Percentiles rank a stretch among this genome's conserved stretches.
These are phyloP conservation scores for Tanypteryx hageni DNA, from an alignment of 2,888 invertebrate species.

Conservation along the genomic window DNA sequence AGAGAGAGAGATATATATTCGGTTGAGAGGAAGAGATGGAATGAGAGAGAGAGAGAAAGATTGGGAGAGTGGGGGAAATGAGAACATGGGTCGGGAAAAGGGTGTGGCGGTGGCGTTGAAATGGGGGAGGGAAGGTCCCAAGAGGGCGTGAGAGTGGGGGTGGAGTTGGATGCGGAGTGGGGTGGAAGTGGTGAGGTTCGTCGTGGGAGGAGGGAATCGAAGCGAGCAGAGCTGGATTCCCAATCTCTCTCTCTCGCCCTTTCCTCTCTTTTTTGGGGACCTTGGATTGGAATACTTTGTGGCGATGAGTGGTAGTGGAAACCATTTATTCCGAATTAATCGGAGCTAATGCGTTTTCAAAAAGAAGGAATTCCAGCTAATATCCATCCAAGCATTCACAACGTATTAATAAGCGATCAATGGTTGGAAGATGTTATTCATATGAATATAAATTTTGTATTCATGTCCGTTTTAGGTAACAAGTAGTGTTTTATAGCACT, in stretches of 20 bases:
- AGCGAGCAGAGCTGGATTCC: neutral
- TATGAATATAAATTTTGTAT: no score
- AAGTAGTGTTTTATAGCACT: no score
- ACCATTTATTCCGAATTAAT: no score
- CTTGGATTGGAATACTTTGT: neutral
- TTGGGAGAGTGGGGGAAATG: neutral
- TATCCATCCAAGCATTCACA: no score
- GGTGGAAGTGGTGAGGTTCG: neutral
- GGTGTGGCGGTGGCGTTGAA: neutral
- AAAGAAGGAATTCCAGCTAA: no score
- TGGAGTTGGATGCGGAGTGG: no score
- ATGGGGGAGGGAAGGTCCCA: neutral
- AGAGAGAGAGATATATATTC: conserved; percentile 23
- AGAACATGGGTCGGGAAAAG: neutral
- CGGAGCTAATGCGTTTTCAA: no score
- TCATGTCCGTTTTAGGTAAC: no score
- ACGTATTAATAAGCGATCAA: no score
- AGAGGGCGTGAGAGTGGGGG: neutral
- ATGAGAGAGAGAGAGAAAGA: neutral
- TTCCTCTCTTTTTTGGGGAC: neutral
- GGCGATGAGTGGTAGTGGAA: neutral
- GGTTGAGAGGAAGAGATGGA: conserved; percentile 29
- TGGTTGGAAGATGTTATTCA: no score
- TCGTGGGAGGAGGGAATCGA: neutral
- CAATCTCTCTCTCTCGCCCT: neutral